Conservation (phyloP, 2,113 vertebrate genomes). For the Nycticebus coucang region DNA sequence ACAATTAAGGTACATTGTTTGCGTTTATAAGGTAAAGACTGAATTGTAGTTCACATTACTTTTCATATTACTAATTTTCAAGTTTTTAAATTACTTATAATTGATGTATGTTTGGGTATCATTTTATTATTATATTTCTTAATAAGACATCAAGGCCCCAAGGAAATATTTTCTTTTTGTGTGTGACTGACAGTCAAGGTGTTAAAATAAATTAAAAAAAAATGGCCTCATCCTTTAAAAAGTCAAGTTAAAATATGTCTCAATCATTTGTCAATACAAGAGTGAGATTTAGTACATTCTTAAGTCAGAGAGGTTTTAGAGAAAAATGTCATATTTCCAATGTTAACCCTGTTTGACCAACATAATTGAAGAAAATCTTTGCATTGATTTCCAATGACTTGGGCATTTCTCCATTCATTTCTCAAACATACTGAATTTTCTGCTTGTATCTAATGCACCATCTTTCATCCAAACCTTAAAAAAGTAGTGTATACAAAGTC, state of each 20-base stretch:
- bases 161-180: too few species aligned
- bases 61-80: too few species aligned
- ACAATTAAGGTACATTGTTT: too few species aligned
- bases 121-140: too few species aligned
- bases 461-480: background rate
- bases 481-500: background rate
- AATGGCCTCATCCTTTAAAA: background rate
- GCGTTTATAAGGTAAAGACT: too few species aligned
- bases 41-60: too few species aligned
- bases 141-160: too few species aligned
- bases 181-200: too few species aligned
- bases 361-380: background rate
- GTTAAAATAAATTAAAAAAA: background rate
- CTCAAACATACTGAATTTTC: background rate
- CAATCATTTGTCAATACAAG: background rate
- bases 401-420: background rate
- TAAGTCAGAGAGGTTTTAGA: background rate
- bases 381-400: background rate
- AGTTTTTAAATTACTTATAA: too few species aligned
- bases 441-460: accelerated
- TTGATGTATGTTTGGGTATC: too few species aligned
- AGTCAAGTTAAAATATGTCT: background rate
- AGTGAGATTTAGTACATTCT: background rate
- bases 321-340: background rate
- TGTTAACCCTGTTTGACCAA: background rate